Base-by-base conservation (phyloP, 2,113 vertebrate species). In the Dinomys branickii region DNA sequence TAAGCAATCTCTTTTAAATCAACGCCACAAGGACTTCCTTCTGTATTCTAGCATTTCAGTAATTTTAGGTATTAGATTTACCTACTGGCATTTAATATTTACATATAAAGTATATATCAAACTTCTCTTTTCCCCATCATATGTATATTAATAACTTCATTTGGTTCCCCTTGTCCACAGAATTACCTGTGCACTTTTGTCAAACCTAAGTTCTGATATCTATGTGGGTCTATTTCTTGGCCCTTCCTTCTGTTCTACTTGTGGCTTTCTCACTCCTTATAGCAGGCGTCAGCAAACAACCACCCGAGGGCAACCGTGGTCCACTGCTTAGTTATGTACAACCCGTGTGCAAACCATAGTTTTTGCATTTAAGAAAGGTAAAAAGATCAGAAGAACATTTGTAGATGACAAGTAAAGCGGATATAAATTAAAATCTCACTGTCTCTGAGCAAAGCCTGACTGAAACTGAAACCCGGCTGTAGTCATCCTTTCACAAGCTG, bases 351-450 rank as follows among this genome's bases (percentile, higher is more conserved):
- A 80, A 93, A 63, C 50, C 87, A 82, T 93, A 77, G 6, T 41
- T 95, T 63, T 73, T 22, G 17, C 24, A 41, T 87, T 85, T 92
- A 59, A 58, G 75, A 94, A 85, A 54, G 50, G 30, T 17, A 50
- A 80, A 52, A 54, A 65, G 77, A 75, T 59, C 28, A 77, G 58
- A 77, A 44, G 22, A 89, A 80, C 14, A 71, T 8, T 81, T 71
- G 90, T 84, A 59, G n/a, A 67, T 88, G n/a, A 69, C 41, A 88
- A 59, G 35, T 73, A 50, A 63, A 95, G 84, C 35, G 47, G 77
- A 80, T 41, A 82, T 89, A 73, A 93, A 94, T 94, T 89, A 56
- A 88, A 88, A 94, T 95, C 65, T 97, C 50, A 41, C 10, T 69
- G 41, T 82, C 28, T 92, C 95, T 95, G 87, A 88, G 81, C 61